Evolutionary conservation across 1,140 invertebrate genomes (phyloP), one percentile per base, ranked within the genome.

Genomic region (Phymorhynchus buccinoides): DNA sequence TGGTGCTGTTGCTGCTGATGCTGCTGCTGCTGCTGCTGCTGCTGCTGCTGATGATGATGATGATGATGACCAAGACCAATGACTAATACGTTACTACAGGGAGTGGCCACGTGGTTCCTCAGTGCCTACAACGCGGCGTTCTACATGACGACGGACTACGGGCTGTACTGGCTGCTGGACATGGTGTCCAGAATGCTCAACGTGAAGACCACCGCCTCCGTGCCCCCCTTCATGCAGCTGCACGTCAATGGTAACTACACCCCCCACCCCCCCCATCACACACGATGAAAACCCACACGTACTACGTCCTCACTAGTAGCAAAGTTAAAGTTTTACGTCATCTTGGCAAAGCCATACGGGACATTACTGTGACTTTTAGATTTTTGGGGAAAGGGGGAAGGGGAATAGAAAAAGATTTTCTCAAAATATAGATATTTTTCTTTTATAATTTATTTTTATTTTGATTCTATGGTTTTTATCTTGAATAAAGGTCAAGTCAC

Each of bases 141-240:
- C 52, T 96, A 96, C 86, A 95, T 97, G 88, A 89, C 95, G 22
- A 94, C 95, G 4, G 96, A 97, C 92, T 96, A 96, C 90, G 95
- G 95, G 73, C 92, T 97, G 0, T 97, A 95, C 90, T 96, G 96
- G 95, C 93, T 97, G 22, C 90, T 97, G 39, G 93, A 94, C 83
- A 94, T 95, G 1, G 95, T 97, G 75, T 94, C 95, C 12, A 94
- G 94, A 86, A 95, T 97, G 91, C 96, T 96, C n/a, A 92, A 94
- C 75, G 75, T 93, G 14, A 93, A 95, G 84, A 94, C 94, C 1
- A 80, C 88, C 37, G 62, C 88, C n/a, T 56, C 75, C 83, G 85
- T 91, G 30, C 91, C 91, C 0, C 85, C 91, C 16, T 91, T 90
- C 71, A 84, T 93, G 9, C 89, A 92, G 81, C 86, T 94, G 78